Conservation (phyloP, 2,888 invertebrate species). For the Cryptus armator region DNA sequence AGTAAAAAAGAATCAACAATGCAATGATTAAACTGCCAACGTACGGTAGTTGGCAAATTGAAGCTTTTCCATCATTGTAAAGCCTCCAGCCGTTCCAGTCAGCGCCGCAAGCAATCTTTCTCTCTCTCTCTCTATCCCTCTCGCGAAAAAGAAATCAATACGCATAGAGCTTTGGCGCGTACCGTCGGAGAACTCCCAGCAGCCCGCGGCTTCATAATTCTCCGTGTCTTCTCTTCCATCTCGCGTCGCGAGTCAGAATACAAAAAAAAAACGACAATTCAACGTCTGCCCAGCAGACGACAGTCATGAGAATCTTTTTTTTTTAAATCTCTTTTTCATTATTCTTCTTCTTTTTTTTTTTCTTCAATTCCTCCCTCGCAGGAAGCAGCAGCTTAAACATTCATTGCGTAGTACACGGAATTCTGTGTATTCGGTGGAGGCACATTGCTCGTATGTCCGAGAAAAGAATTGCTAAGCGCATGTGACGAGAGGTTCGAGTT, state of each 20-base stretch:
- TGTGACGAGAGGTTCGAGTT: conserved; percentile 76
- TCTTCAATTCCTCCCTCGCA: background rate
- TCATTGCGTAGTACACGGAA: conserved; percentile 93
- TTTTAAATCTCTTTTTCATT: background rate
- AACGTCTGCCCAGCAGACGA: conserved; percentile 35
- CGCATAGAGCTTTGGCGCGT: conserved; percentile 48
- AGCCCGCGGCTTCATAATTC: conserved; percentile 19
- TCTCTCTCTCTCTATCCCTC: conserved; percentile 33
- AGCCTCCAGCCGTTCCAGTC: conserved; percentile 43
- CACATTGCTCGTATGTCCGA: conserved; percentile 82
- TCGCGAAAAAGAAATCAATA: conserved; percentile 67
- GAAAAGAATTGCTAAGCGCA: conserved; percentile 76
- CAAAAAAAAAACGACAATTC: conserved; percentile 5
- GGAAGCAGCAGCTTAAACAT: conserved; percentile 88
- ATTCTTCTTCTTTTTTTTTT: background rate
- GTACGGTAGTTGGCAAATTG: background rate
- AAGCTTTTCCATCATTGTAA: conserved; percentile 1
- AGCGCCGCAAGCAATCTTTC: conserved; percentile 32
- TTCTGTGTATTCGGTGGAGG: conserved; percentile 82
- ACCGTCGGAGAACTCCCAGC: conserved; percentile 21
- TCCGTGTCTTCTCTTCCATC: conserved; percentile 9
- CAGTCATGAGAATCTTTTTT: background rate
- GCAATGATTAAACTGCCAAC: background rate
- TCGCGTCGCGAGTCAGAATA: background rate
- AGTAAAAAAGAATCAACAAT: conserved; percentile 5